Conservation (phyloP, 2,888 invertebrate genomes). For the Caenorhabditis sulstoni region DNA sequence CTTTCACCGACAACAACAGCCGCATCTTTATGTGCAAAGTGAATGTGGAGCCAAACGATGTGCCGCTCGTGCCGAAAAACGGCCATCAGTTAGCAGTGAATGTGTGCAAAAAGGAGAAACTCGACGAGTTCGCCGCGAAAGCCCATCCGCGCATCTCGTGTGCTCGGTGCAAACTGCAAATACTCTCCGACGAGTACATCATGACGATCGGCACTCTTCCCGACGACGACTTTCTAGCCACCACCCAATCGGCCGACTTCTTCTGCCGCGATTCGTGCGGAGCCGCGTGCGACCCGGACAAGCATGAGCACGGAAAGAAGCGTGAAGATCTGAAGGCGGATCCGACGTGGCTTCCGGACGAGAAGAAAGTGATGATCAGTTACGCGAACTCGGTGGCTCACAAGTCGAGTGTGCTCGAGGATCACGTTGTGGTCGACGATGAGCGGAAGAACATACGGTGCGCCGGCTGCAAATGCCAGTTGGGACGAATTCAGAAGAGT, state of each 20-base stretch:
- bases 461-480: constrained; percentile 60
- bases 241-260: constrained; percentile 72
- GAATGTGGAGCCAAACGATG: constrained; percentile 44
- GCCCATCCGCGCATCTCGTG: constrained; percentile 30
- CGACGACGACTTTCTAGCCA: constrained; percentile 73
- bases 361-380: constrained; percentile 66
- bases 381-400: constrained; percentile 57
- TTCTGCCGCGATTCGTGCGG: constrained; percentile 74
- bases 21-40: constrained; percentile 77
- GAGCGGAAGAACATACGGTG: constrained; percentile 55
- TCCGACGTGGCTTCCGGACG: constrained; percentile 67
- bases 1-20: constrained; percentile 72
- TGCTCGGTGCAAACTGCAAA: constrained; percentile 17
- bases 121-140: constrained; percentile 62
- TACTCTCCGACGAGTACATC: constrained; percentile 54
- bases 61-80: constrained; percentile 67
- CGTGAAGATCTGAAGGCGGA: constrained; percentile 51
- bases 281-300: constrained; percentile 67
- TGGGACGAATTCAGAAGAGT: constrained; percentile 62
- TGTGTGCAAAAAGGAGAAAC: constrained; percentile 55
- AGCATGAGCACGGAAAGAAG: constrained; percentile 38
- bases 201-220: constrained; percentile 62
- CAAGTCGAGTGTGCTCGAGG: constrained; percentile 36
- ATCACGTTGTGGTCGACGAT: constrained; percentile 40
- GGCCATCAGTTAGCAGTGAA: constrained; percentile 70